Conservation (phyloP, 2,113 vertebrate species). For the Progne subis region DNA sequence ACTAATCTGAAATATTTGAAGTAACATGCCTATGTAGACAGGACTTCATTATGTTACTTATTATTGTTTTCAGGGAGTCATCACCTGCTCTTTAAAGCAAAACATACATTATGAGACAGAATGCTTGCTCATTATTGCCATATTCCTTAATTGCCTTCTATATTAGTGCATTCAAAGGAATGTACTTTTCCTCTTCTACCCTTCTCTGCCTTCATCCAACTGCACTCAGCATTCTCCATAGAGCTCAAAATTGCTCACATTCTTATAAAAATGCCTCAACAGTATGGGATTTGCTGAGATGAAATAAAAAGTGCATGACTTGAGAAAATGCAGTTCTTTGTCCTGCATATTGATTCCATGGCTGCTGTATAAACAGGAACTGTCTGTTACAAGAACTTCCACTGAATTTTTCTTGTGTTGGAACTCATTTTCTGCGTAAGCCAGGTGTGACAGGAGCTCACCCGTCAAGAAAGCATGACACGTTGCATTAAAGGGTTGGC, state of each 20-base stretch:
- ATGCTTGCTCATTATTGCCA: constrained; percentile 19
- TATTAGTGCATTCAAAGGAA: constrained; percentile 35
- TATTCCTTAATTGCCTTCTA: constrained; percentile 39
- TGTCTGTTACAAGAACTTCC: not conserved
- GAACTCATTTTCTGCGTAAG: not conserved
- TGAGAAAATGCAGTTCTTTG: constrained; percentile 21
- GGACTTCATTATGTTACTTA: not conserved
- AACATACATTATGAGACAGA: constrained; percentile 20
- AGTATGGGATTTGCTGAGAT: constrained; percentile 27
- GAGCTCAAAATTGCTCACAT: constrained; percentile 33
- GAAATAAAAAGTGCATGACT: constrained; percentile 47
- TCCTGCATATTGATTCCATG: not conserved
- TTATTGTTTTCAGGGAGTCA: constrained; percentile 18
- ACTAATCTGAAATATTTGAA: not conserved
- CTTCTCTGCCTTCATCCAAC: constrained; percentile 7
- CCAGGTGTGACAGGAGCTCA: not conserved
- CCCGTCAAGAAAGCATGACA: not conserved
- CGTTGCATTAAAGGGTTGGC: not conserved
- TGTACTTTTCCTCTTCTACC: not conserved
- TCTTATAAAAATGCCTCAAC: constrained; percentile 55
- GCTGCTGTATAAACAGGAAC: not conserved
- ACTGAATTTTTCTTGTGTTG: not conserved
- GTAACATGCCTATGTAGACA: not conserved
- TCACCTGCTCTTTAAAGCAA: constrained; percentile 30
- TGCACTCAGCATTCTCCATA: constrained; percentile 54